phyloP scores from a whole-genome alignment of 2,888 invertebrate species.

The Prostheceraeus crozeri region DNA sequence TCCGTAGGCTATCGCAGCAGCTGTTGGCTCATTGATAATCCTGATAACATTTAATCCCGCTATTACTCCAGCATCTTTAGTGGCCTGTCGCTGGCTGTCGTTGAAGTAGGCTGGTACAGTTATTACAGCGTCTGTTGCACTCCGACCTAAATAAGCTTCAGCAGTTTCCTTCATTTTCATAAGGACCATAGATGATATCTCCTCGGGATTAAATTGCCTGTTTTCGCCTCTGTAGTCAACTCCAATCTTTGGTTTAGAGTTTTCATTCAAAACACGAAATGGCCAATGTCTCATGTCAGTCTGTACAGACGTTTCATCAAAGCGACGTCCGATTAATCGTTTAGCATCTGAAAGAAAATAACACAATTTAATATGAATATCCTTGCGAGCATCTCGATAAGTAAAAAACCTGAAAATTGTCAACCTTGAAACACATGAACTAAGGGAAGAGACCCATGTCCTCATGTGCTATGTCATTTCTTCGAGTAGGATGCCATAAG shows the following conservation, averaged over 20 bases:
- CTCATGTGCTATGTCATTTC: too few species aligned
- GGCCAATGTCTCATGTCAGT: slow-evolving; percentile 77
- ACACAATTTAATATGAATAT: too few species aligned
- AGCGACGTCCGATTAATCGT: slow-evolving; percentile 69
- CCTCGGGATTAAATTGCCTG: slow-evolving; percentile 90
- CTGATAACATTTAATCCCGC: slow-evolving; percentile 81
- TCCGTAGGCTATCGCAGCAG: slow-evolving; percentile 83
- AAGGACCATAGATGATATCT: slow-evolving; percentile 95
- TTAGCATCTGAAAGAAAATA: slow-evolving; percentile 43
- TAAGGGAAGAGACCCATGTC: too few species aligned
- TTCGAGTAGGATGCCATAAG: too few species aligned
- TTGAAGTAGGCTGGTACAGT: slow-evolving; percentile 58
- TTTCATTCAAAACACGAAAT: slow-evolving; percentile 61
- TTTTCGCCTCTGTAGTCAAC: slow-evolving; percentile 42
- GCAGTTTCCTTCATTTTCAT: slow-evolving; percentile 73
- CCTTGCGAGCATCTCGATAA: too few species aligned
- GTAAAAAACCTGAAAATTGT: too few species aligned
- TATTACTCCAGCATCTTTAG: slow-evolving; percentile 79
- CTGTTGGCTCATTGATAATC: slow-evolving; percentile 88
- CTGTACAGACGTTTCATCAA: slow-evolving; percentile 70
- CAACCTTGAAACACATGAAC: too few species aligned
- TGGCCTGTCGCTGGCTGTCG: slow-evolving; percentile 59
- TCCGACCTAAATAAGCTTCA: slow-evolving; percentile 64
- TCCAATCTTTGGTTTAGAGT: slow-evolving; percentile 46
- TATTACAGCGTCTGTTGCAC: slow-evolving; percentile 54